Evolutionary conservation across 2,113 vertebrate species (phyloP).

Genomic region (Telmatochromis sp.): DNA sequence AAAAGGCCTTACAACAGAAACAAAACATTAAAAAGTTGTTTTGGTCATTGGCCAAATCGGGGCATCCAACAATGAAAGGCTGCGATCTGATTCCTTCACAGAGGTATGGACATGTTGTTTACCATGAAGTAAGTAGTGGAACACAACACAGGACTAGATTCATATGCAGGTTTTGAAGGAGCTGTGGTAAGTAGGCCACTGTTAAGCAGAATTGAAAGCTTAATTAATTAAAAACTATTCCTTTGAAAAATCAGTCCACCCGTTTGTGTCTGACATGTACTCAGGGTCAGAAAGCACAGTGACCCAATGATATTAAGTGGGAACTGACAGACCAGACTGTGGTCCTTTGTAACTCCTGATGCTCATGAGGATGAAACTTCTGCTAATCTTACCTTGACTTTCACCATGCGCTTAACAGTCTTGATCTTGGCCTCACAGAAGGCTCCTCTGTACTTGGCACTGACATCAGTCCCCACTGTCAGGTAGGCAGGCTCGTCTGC

Average conservation of each 20-base stretch:
- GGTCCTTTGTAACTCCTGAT: neutral
- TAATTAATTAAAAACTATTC: neutral
- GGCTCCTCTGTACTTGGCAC: constrained; percentile 98
- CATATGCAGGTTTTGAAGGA: neutral
- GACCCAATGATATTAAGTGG: neutral
- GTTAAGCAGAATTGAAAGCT: neutral
- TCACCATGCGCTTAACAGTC: constrained; percentile 94
- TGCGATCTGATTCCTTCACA: neutral
- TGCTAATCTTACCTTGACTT: constrained; percentile 84
- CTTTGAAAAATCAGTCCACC: neutral
- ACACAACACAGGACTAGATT: neutral
- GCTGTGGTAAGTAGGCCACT: neutral
- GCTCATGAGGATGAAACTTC: neutral
- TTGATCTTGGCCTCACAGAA: constrained; percentile 99
- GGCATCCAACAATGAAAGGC: neutral
- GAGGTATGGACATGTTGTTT: neutral
- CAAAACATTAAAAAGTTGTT: neutral
- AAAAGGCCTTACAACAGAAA: neutral
- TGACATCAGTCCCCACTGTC: constrained; percentile 97
- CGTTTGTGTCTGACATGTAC: neutral
- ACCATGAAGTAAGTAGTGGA: neutral
- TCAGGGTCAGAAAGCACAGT: neutral
- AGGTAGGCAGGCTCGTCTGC: constrained; percentile 99
- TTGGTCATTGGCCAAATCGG: neutral
- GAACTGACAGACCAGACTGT: neutral